Base-by-base conservation (phyloP, 2,888 invertebrate genomes). In the Crepidodera aurea region DNA sequence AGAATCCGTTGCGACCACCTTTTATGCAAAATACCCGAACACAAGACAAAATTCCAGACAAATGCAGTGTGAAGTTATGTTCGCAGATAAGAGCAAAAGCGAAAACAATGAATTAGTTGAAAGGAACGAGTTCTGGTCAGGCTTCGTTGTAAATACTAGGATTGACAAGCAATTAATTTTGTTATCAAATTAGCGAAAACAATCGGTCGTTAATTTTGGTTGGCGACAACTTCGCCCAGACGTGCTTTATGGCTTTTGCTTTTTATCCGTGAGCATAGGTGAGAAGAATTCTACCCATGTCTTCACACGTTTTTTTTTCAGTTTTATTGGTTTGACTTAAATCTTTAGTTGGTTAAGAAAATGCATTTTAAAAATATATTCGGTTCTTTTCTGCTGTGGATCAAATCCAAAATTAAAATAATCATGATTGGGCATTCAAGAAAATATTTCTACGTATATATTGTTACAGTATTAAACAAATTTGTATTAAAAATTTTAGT, bases 91-190 rank as follows among this genome's bases (percentile, higher is more conserved):
- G 57, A 51, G 51, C 53, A 54, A 50, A 57, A 44, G 44, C 22
- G 51, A 57, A 59, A 54, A 62, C 53, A 64, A 62, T 62, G 64
- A 68, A 68, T 62, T 25, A 27, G 46, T 19, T 25, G 37, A 37
- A 50, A 57, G 12, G 27, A 50, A 57, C 57, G 29, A 51, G 42
- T 51, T 50, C 64, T 58, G 67, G 64, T 60, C 68, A 55, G 71
- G 66, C 75, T 76, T 77, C 73, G 76, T 76, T 76, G 78, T 78
- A 78, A 77, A 77, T 77, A 75, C 73, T 70, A 66, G 73, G 71
- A 76, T 76, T 74, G 77, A 77, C 79, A 78, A 78, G 77, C 77
- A 77, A 77, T 79, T 79, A 78, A 78, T 78, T 78, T 76, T 70
- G 72, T 79, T 79, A 79, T 79, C 79, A 79, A 79, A 79, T 79